Evolutionary conservation across 1,140 invertebrate species (phyloP), one percentile per base, ranked within the genome.

Genomic region (Papilio aristodemus): DNA sequence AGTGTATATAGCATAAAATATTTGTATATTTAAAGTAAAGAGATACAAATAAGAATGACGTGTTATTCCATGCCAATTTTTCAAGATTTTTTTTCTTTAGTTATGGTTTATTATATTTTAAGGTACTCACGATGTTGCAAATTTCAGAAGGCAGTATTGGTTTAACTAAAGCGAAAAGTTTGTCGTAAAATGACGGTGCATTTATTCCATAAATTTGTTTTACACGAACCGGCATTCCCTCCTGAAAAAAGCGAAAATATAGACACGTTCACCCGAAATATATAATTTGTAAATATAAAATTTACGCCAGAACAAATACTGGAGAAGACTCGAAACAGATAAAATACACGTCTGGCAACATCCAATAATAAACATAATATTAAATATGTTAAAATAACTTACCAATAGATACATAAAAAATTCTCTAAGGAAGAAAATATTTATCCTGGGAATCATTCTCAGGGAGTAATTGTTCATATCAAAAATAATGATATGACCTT

Each of bases 171-270:
- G 91, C 86, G 54, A 94, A 91, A 54, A 94, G 84, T 70, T 92
- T 93, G 72, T 95, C 94, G 60, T 94, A 89, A 79, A 93, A 94
- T 4, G 92, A 86, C 0, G 94, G 93, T 22, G 93, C 93, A 72
- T 95, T 95, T 10, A 95, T 87, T 71, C 94, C 93, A 80, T 96
- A 95, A 62, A 96, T 93, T 72, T 94, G 93, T 75, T 95, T 95
- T 64, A 96, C 89, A 70, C 94, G 92, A 8, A 95, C 92, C 0
- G 95, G 95, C 84, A 95, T 95, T 0, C 93, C 94, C 91, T 96
- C 95, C 94, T 96, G 92, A 68, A 92, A 93, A 60, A 69, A 71
- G 67, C 46, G 70, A 43, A 43, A 68, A 93, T 71, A 93, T 8
- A 19, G 9, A 46, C 43, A 9, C n/a, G n/a, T n/a, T n/a, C n/a